These are phyloP conservation scores for Poeciliopsis infans DNA, from an alignment of 2,797 vertebrate species.

Conservation along the genomic window DNA sequence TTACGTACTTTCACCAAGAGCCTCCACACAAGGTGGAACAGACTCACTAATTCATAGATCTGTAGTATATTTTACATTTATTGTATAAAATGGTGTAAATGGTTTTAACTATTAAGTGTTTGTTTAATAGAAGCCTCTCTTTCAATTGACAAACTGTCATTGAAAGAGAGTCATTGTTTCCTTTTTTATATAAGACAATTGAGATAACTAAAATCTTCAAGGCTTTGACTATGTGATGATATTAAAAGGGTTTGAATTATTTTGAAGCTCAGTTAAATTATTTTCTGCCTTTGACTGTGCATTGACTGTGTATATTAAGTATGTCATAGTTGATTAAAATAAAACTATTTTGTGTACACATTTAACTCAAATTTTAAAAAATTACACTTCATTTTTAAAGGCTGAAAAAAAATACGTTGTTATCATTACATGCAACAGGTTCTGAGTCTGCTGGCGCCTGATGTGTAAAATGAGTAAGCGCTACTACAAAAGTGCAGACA, in stretches of 20 bases:
- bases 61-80: neutral
- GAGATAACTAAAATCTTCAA: neutral
- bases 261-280: neutral
- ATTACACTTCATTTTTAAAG: neutral
- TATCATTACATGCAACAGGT: no score
- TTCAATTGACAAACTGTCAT: neutral
- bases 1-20: slow-evolving; percentile 93
- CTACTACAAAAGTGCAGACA: neutral
- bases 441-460: no score
- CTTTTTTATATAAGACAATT: neutral
- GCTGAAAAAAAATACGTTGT: neutral
- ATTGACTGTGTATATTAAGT: neutral
- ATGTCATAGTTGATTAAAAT: neutral
- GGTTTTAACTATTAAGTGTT: neutral
- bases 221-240: neutral
- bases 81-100: neutral
- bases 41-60: neutral
- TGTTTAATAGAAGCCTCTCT: neutral
- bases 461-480: no score
- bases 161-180: neutral
- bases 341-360: neutral
- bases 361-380: neutral
- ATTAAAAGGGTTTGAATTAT: neutral
- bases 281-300: neutral
- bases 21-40: slow-evolving; percentile 89